Base-by-base conservation (phyloP, 2,888 invertebrate genomes). In the Pyrgus malvae region DNA sequence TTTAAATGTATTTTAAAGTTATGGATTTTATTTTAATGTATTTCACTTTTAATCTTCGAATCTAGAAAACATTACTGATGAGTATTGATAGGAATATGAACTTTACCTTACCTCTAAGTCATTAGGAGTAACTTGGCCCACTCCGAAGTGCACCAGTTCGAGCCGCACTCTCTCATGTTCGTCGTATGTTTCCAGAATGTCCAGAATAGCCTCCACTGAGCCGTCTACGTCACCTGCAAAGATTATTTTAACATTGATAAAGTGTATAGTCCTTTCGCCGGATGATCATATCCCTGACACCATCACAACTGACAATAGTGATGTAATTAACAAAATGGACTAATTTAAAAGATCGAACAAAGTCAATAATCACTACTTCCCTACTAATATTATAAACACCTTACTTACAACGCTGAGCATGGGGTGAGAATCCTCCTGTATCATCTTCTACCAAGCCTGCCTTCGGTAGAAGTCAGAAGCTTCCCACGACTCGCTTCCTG, bases 141-240 rank as follows among this genome's bases (percentile, higher is more conserved):
- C 96, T 0, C 96, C 98, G 76, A 95, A 97, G 78, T 97, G 95
- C 27, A 99, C 93, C 2, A 99, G 80, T 68, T 97, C 95, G 9
- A 99, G 87, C 40, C 92, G 92, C 68, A 98, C 98, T 4, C 80
- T 81, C 2, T 93, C 90, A 48, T 92, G 90, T n/a, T 91, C 92
- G 64, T 95, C 91, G 72, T 99, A 99, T 0, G 97, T 96, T 63
- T 95, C 96, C 50, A 99, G 76, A 7, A 97, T 95, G 76, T 99
- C 96, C 59, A 98, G 80, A 61, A 99, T 95, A 0, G 99, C 99
- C 80, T 99, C 99, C 37, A 99, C 94, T 0, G 98, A 98, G 0
- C 99, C 99, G 79, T 97, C 96, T 1, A 99, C 99, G 85, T 99
- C 99, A 16, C 96, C 96, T 94, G 79, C 16, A 57, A 7, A 55